phyloP scores from a whole-genome alignment of 2,113 vertebrate genomes.

The Cebidichthys violaceus region DNA sequence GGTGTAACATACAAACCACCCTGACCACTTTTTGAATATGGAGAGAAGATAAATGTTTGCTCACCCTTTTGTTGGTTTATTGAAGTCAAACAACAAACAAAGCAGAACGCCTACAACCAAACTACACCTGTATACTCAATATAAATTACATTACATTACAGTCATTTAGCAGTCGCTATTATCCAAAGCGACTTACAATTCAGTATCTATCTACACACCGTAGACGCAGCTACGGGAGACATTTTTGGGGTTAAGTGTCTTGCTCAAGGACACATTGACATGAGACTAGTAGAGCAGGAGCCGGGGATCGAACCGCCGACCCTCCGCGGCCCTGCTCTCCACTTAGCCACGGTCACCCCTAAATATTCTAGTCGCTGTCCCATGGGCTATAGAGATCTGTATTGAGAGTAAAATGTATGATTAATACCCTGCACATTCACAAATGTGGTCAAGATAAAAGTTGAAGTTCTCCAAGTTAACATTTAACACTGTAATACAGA shows the following conservation, averaged over 20 bases:
- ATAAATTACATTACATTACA: too few relatives aligned
- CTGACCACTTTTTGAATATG: slow-evolving; percentile 20
- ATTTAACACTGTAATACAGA: neutral
- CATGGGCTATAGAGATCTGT: neutral
- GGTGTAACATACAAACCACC: neutral
- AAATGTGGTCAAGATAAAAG: neutral
- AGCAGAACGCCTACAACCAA: neutral
- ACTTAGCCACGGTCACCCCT: too few relatives aligned
- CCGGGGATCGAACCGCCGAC: too few relatives aligned
- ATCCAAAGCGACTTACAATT: too few relatives aligned
- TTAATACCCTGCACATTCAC: neutral
- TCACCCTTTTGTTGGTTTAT: slow-evolving; percentile 15
- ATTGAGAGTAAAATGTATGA: neutral
- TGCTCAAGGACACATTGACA: too few relatives aligned
- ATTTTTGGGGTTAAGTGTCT: too few relatives aligned
- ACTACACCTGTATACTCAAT: neutral
- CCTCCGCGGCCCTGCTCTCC: too few relatives aligned
- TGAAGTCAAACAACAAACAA: slow-evolving; percentile 41
- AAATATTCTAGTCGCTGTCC: neutral
- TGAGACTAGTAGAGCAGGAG: too few relatives aligned
- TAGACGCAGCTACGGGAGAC: too few relatives aligned
- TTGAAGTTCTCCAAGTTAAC: neutral
- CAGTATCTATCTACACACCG: too few relatives aligned
- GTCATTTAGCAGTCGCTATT: too few relatives aligned
- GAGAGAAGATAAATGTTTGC: slow-evolving; percentile 46